phyloP scores from a whole-genome alignment of 2,888 invertebrate genomes.

The Phania funesta region DNA sequence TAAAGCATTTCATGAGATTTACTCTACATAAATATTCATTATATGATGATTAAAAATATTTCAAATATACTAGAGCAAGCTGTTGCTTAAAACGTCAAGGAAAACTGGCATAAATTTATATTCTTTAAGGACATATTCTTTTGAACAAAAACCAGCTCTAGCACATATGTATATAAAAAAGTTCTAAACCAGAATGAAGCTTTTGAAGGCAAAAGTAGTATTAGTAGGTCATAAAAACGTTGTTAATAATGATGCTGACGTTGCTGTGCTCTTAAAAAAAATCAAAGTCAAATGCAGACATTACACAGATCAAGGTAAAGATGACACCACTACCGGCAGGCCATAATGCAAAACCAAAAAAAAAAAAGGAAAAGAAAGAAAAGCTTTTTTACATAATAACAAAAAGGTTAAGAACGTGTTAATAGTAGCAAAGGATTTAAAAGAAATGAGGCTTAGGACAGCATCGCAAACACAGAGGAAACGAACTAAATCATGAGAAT shows the following conservation, averaged over 20 bases:
- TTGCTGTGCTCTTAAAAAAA: background rate
- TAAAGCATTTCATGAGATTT: too few species aligned
- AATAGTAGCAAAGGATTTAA: constrained; percentile 20
- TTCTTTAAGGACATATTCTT: constrained; percentile 25
- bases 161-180: background rate
- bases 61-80: background rate
- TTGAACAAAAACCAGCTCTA: constrained; percentile 3
- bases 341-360: background rate
- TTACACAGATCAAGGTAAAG: constrained; percentile 64
- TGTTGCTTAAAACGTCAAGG: constrained; percentile 53
- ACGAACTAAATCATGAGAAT: background rate
- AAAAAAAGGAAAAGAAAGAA: constrained; percentile 1
- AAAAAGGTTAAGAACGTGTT: constrained; percentile 46
- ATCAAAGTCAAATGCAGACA: constrained; percentile 49
- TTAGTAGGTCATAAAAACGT: background rate
- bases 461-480: background rate
- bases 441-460: background rate
- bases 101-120: constrained; percentile 47
- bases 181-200: constrained; percentile 12
- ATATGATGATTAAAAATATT: background rate
- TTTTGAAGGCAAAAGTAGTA: constrained; percentile 27
- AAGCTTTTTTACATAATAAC: background rate
- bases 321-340: constrained; percentile 16
- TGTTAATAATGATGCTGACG: constrained; percentile 22
- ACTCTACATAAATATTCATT: constrained; percentile 4